Evolutionary conservation across 2,113 vertebrate genomes (phyloP), one percentile per base, ranked within the genome.

Genomic region (Tympanuchus pallidicinctus): DNA sequence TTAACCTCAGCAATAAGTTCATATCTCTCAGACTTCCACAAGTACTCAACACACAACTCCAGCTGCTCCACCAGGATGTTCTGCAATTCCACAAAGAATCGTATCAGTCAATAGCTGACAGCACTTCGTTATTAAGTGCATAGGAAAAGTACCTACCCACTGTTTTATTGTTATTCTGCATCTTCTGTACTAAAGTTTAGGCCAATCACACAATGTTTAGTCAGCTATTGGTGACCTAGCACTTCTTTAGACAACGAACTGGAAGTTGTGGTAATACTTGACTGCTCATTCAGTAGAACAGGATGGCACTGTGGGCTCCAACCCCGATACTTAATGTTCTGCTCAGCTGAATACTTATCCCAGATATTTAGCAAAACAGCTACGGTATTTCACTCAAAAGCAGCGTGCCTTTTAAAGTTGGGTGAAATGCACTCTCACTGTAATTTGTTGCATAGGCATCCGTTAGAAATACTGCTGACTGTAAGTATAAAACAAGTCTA

Each of bases 1-100:
- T 99, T 99, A 97, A 99, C 99, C 88, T 99, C 99, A 19, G 99
- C 99, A 45, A 99, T 99, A 89, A 99, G 99, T 89, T 99, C 99
- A 0, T 99, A 98, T 93, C 99, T 92, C 96, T 99, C 99, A 3
- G 99, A 99, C 86, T 99, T 99, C 99, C 99, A 99, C 60, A 99
- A 98, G 88, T 99, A 99, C 63, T 99, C 99, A 94, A 99, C 99
- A 95, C 99, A 99, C 93, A 99, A 92, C 88, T 99, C 99, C 89
- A 99, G 97, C 97, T 99, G 99, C 90, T 99, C 98, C 91, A 99
- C 99, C 65, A 99, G 98, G 28, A 99, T 98, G 92, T 98, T 98
- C 99, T 99, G 84, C 57, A 96, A 77, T 91, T 47, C 60, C 82
- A 93, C 59, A 95, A 67, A 87, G 11, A 40, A 43, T 64, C 86